These are phyloP conservation scores for Saturnia japonica DNA, from an alignment of 2,888 invertebrate genomes.

Conservation along the genomic window DNA sequence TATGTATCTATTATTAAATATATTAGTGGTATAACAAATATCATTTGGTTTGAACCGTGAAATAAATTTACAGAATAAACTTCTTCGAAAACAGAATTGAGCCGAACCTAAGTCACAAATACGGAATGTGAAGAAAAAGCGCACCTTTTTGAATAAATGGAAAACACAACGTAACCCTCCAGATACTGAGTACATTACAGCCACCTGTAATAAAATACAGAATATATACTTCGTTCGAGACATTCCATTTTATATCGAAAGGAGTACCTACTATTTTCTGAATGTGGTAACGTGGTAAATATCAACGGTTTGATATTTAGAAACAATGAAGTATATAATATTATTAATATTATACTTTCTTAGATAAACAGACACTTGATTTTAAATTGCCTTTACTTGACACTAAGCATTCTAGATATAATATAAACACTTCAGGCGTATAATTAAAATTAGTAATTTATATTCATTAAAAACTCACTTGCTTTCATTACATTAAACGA, in stretches of 20 bases:
- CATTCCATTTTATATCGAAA: slow-evolving; percentile 13
- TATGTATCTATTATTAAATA: background rate
- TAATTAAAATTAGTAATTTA: no score
- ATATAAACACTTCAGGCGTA: background rate
- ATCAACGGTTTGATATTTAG: background rate
- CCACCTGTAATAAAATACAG: slow-evolving; percentile 7
- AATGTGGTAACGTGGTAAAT: background rate
- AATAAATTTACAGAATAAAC: background rate
- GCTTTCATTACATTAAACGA: no score
- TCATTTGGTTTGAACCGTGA: background rate
- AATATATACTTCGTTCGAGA: slow-evolving; percentile 10
- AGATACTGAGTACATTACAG: slow-evolving; percentile 3
- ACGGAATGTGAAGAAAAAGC: background rate
- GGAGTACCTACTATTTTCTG: background rate
- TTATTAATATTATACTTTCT: background rate
- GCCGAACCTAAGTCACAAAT: background rate
- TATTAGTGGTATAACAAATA: background rate
- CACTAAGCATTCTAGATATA: background rate
- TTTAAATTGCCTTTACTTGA: background rate
- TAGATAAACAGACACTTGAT: background rate
- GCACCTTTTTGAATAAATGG: slow-evolving; percentile 2
- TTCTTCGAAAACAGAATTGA: background rate
- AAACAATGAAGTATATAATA: background rate
- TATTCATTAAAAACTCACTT: no score
- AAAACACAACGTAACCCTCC: slow-evolving; percentile 2